phyloP scores from a whole-genome alignment of 2,113 vertebrate species.

The Perca fluviatilis region DNA sequence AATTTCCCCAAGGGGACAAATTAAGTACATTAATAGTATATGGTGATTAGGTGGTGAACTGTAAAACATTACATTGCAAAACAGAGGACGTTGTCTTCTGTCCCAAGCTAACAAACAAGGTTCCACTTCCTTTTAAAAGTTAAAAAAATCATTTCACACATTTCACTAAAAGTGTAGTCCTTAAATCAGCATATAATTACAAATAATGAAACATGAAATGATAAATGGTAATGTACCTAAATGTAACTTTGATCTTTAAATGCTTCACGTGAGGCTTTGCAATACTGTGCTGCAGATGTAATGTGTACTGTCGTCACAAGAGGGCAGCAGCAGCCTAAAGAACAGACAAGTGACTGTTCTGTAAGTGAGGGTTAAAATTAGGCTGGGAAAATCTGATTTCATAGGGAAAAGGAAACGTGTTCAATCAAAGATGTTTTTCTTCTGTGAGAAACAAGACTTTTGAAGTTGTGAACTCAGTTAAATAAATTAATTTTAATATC shows the following conservation, averaged over 20 bases:
- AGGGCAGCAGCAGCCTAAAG: conserved; percentile 50
- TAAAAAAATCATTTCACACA: too few species aligned
- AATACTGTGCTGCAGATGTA: not conserved
- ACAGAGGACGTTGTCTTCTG: too few species aligned
- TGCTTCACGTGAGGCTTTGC: not conserved
- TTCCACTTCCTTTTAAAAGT: too few species aligned
- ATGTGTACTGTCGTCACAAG: conserved; percentile 36
- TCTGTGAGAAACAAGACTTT: conserved; percentile 23
- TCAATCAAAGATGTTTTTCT: conserved; percentile 20
- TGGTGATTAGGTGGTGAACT: too few species aligned
- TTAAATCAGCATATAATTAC: too few species aligned
- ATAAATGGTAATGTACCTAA: not conserved
- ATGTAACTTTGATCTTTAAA: not conserved
- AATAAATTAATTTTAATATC: conserved; percentile 36
- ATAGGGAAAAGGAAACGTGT: not conserved
- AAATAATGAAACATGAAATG: too few species aligned
- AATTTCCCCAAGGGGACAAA: too few species aligned
- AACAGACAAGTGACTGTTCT: conserved; percentile 2
- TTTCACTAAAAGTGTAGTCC: too few species aligned
- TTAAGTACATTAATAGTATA: too few species aligned
- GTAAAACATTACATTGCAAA: too few species aligned
- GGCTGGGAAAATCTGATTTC: conserved; percentile 20
- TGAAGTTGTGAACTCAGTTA: not conserved
- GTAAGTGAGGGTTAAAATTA: not conserved
- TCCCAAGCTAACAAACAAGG: too few species aligned